Conservation (phyloP, 2,888 invertebrate species). For the Andrena bicolor region DNA sequence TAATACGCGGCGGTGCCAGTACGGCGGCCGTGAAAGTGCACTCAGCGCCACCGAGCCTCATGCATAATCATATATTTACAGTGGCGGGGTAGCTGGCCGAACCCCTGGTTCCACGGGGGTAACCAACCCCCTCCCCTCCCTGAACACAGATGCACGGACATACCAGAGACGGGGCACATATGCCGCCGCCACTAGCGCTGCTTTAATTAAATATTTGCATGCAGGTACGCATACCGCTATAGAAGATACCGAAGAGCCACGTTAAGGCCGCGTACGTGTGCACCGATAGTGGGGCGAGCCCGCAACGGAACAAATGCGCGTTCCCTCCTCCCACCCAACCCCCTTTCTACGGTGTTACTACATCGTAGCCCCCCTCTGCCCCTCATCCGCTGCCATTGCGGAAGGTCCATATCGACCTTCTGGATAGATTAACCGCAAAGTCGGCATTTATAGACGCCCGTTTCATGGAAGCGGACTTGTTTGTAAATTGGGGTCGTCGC, state of each 20-base stretch:
- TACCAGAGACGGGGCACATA: constrained; percentile 67
- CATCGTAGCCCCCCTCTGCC: background rate
- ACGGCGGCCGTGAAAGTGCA: constrained; percentile 78
- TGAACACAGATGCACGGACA: constrained; percentile 57
- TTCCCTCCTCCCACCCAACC: background rate
- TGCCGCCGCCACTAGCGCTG: constrained; percentile 67
- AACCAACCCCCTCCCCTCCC: constrained; percentile 25
- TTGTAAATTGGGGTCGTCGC: constrained; percentile 7
- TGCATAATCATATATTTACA: constrained; percentile 83
- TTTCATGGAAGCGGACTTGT: background rate
- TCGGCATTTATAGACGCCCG: constrained; percentile 41
- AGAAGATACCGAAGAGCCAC: constrained; percentile 35
- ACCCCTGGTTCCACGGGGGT: constrained; percentile 39
- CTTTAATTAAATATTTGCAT: constrained; percentile 83
- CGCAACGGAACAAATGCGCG: constrained; percentile 2
- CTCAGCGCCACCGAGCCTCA: constrained; percentile 79
- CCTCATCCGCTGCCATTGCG: background rate
- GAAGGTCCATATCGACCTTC: constrained; percentile 22
- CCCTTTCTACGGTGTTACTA: constrained; percentile 2
- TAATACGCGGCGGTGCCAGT: constrained; percentile 55
- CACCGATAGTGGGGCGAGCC: constrained; percentile 6
- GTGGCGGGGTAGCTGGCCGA: constrained; percentile 59
- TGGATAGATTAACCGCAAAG: constrained; percentile 62
- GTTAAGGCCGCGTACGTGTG: constrained; percentile 9
- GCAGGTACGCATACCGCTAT: constrained; percentile 63